Base-by-base conservation (phyloP, 1,140 invertebrate species). In the Choristoneura fumiferana region DNA sequence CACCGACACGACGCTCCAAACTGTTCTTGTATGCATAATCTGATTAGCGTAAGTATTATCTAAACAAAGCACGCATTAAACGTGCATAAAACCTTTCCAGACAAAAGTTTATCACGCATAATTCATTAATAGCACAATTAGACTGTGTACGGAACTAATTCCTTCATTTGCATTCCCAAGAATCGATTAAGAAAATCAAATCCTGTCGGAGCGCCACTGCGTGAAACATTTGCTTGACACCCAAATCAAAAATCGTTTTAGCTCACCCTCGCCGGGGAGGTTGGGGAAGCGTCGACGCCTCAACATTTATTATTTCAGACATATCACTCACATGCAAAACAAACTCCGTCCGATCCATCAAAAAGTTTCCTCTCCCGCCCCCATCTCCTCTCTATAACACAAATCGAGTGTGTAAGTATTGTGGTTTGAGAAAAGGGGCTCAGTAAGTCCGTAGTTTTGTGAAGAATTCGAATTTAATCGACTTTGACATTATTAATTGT, bases 301-400 rank as follows among this genome's bases (percentile, higher is more conserved):
- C 81, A 87, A 89, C 86, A 89, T 89, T 89, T 89, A 89, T 89
- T 89, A 89, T 87, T 89, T 84, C 86, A 89, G 86, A 89, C 86
- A 87, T 89, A 89, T 89, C 86, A 89, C 86, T 89, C 86, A 84
- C 86, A 89, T 89, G 86, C 86, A 89, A 89, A 89, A 89, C 86
- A 89, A 89, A 89, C 86, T 89, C 81, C 70, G 80, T 83, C 86
- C 84, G 86, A 89, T 89, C 86, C 84, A 89, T 89, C 86, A 89
- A 85, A 86, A 87, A 87, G 84, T 89, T 88, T 81, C 73, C 56
- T 69, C 71, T 78, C 71, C 67, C 63, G 72, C 67, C 63, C 66
- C 72, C 66, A 49, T 49, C 66, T 60, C 62, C 68, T 69, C 69
- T 62, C 62, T 65, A 65, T 63, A 63, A 78, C 76, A 86, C 86